Conservation (phyloP, 1,140 invertebrate species). For the Ooceraea biroi region DNA sequence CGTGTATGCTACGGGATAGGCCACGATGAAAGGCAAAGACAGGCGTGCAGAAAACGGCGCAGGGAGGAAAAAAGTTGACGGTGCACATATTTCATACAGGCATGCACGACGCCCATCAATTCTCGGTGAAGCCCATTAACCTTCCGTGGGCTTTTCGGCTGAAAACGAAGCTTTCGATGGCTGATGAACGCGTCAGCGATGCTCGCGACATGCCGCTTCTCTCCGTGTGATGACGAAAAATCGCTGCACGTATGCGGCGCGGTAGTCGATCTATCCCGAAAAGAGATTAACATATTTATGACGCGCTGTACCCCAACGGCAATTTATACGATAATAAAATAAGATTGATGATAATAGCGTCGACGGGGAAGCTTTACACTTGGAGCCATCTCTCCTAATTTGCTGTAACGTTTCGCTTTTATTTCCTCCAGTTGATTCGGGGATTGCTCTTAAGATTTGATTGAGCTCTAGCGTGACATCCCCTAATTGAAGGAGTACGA, state of each 20-base stretch:
- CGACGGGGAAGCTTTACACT: neutral
- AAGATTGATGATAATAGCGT: neutral
- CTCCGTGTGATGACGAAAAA: constrained; percentile 37
- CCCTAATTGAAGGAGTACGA: constrained; percentile 31
- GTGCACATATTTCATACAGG: constrained; percentile 76
- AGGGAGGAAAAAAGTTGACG: constrained; percentile 57
- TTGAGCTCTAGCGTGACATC: neutral
- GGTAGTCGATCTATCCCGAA: neutral
- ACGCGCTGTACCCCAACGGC: neutral
- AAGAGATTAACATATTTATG: constrained; percentile 45
- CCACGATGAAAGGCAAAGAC: constrained; percentile 50
- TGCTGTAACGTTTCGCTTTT: neutral
- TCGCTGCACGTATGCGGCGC: constrained; percentile 4
- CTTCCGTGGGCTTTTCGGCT: constrained; percentile 65
- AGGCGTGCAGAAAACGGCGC: constrained; percentile 21
- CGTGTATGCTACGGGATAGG: constrained; percentile 25
- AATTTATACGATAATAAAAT: constrained; percentile 24
- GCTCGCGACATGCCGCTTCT: constrained; percentile 60
- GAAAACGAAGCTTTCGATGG: constrained; percentile 68
- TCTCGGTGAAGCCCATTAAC: constrained; percentile 83
- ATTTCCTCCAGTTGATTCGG: neutral
- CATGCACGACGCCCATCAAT: constrained; percentile 79
- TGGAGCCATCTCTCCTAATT: constrained; percentile 5
- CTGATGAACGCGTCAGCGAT: constrained; percentile 74
- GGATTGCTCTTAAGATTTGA: neutral